phyloP scores from a whole-genome alignment of 1,140 invertebrate species.

The Tetranychus cinnabarinus region DNA sequence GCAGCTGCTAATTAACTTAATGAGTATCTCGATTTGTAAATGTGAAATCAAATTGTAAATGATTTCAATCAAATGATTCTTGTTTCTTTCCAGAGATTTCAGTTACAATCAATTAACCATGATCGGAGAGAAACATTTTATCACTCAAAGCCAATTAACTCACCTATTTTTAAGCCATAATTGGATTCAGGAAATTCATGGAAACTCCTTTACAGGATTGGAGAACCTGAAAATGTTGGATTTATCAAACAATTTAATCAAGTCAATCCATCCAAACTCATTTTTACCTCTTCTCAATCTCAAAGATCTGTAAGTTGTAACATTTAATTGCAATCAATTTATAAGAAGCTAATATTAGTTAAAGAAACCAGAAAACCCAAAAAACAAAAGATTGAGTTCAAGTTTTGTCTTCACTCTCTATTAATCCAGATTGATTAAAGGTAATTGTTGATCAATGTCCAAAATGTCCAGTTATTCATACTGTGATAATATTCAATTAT shows the following conservation, averaged over 20 bases:
- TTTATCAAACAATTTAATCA: constrained; percentile 60
- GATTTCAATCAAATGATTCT: too few species aligned
- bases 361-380: too few species aligned
- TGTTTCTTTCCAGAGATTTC: constrained; percentile 40
- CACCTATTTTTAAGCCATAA: constrained; percentile 67
- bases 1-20: too few species aligned
- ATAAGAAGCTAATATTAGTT: too few species aligned
- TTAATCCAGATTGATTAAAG: too few species aligned
- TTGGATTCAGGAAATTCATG: constrained; percentile 41
- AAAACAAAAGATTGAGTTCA: too few species aligned
- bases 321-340: too few species aligned
- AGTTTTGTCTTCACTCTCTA: too few species aligned
- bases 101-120: constrained; percentile 53
- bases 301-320: constrained; percentile 55
- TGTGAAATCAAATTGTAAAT: too few species aligned
- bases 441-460: too few species aligned
- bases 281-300: constrained; percentile 50
- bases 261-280: constrained; percentile 54
- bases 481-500: neutral
- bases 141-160: constrained; percentile 45
- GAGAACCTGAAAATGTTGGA: constrained; percentile 59
- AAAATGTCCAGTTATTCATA: neutral
- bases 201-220: constrained; percentile 54
- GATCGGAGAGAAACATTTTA: constrained; percentile 35
- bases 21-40: too few species aligned